Evolutionary conservation across 2,888 invertebrate genomes (phyloP).

Genomic region (Tenthredo notha): DNA sequence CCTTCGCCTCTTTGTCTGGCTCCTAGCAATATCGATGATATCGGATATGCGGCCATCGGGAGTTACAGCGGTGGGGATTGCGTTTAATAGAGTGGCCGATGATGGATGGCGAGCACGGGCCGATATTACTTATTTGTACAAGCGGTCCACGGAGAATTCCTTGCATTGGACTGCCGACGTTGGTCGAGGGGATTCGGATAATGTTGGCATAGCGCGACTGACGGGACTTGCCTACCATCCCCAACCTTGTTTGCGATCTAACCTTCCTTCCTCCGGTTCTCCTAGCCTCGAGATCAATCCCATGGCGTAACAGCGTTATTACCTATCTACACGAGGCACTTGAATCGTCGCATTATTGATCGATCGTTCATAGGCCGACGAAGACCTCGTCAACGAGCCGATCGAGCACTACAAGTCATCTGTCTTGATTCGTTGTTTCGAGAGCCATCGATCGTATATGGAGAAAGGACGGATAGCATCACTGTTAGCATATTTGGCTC

Average conservation of each 20-base stretch:
- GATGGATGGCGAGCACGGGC: constrained; percentile 70
- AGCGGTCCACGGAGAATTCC: constrained; percentile 48
- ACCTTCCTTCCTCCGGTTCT: constrained; percentile 39
- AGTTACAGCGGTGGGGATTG: constrained; percentile 52
- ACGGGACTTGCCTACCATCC: constrained; percentile 41
- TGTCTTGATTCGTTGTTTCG: constrained; percentile 35
- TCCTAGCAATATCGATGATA: constrained; percentile 67
- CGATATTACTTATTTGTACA: constrained; percentile 69
- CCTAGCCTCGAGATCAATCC: constrained; percentile 32
- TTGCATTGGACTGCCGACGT: constrained; percentile 38
- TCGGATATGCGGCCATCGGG: constrained; percentile 52
- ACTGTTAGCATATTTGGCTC: neutral
- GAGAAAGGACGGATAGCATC: neutral
- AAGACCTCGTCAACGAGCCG: constrained; percentile 32
- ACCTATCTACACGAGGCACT: constrained; percentile 37
- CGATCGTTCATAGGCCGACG: constrained; percentile 17
- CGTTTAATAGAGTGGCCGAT: constrained; percentile 73
- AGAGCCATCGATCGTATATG: neutral
- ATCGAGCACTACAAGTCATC: constrained; percentile 33
- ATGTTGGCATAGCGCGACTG: constrained; percentile 49
- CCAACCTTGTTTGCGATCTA: constrained; percentile 47
- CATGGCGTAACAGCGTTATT: constrained; percentile 42
- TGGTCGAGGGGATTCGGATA: constrained; percentile 45
- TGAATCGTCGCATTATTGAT: constrained; percentile 45
- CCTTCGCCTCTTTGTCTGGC: constrained; percentile 38